Evolutionary conservation across 2,113 vertebrate species (phyloP).

Genomic region (Polypterus bichir): DNA sequence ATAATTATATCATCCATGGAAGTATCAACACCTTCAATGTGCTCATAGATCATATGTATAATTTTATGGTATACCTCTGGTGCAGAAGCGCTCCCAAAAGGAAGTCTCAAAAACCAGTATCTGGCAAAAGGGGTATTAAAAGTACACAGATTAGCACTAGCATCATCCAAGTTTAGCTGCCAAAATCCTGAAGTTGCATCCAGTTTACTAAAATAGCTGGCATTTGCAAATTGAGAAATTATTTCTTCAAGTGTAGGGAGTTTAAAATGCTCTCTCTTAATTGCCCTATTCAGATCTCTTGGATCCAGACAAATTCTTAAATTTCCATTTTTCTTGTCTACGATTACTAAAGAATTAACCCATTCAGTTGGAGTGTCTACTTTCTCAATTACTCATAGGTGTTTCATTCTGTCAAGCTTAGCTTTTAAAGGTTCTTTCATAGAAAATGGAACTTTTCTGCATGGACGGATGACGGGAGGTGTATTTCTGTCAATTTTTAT

Average conservation of each 20-base stretch:
- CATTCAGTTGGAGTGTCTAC: not conserved
- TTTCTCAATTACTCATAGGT: not conserved
- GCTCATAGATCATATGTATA: slow-evolving; percentile 11
- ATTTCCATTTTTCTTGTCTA: not conserved
- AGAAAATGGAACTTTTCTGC: not conserved
- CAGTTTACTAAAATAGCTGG: slow-evolving; percentile 6
- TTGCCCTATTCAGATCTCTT: not conserved
- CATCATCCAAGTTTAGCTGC: slow-evolving; percentile 6
- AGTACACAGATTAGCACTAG: slow-evolving; percentile 3
- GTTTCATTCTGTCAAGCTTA: not conserved
- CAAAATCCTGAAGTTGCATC: slow-evolving; percentile 10
- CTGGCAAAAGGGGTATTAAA: slow-evolving; percentile 12
- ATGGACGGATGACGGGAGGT: slow-evolving; percentile 2
- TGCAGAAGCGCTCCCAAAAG: slow-evolving; percentile 8
- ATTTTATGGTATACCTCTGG: slow-evolving; percentile 20
- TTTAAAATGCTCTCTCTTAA: slow-evolving; percentile 6
- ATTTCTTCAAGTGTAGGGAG: slow-evolving; percentile 1
- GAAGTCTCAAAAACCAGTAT: slow-evolving; percentile 9
- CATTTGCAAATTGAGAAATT: slow-evolving; percentile 3
- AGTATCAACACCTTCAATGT: slow-evolving; percentile 11
- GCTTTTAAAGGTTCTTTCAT: not conserved
- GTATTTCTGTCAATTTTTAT: slow-evolving; percentile 1
- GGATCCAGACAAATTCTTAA: slow-evolving; percentile 1
- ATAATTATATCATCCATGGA: slow-evolving; percentile 16
- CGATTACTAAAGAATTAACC: not conserved